Conservation (phyloP, 1,140 invertebrate genomes). For the Nautilus pompilius region DNA sequence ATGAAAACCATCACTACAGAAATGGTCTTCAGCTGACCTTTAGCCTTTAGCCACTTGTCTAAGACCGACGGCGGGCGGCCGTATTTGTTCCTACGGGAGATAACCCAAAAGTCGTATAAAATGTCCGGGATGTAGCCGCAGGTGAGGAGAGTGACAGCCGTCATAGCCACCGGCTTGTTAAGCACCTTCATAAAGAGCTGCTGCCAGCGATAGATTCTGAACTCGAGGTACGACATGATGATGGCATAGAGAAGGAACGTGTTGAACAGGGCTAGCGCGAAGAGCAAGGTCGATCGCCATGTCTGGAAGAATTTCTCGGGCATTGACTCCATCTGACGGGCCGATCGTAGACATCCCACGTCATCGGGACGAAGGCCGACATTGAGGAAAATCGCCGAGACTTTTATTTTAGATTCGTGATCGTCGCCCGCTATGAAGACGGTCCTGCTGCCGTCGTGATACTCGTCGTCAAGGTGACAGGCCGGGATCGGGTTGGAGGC, state of each 20-base stretch:
- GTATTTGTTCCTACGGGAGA: conserved; percentile 45
- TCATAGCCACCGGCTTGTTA: conserved; percentile 50
- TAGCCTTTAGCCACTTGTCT: conserved; percentile 41
- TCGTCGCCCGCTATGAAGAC: conserved; percentile 41
- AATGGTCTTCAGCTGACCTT: conserved; percentile 45
- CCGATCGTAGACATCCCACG: conserved; percentile 28
- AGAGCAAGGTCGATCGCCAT: conserved; percentile 36
- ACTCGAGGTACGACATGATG: conserved; percentile 43
- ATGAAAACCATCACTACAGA: conserved; percentile 32
- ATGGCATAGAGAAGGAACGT: conserved; percentile 44
- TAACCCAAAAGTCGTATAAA: conserved; percentile 37
- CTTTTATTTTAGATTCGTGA: conserved; percentile 19
- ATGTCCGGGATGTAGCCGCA: conserved; percentile 41
- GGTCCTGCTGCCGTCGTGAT: conserved; percentile 15
- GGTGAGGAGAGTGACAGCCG: conserved; percentile 40
- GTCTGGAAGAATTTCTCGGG: conserved; percentile 34
- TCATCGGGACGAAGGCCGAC: conserved; percentile 41
- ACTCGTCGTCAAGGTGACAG: conserved; percentile 38
- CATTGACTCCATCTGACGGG: conserved; percentile 36
- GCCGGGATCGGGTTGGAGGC: conserved; percentile 48
- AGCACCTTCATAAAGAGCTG: conserved; percentile 44
- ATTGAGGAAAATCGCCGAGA: conserved; percentile 28
- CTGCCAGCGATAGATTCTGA: conserved; percentile 34
- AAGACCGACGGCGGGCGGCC: conserved; percentile 40
- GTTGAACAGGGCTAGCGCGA: conserved; percentile 39